Conservation (phyloP, 2,888 invertebrate genomes). For the Margaritifera margaritifera region DNA sequence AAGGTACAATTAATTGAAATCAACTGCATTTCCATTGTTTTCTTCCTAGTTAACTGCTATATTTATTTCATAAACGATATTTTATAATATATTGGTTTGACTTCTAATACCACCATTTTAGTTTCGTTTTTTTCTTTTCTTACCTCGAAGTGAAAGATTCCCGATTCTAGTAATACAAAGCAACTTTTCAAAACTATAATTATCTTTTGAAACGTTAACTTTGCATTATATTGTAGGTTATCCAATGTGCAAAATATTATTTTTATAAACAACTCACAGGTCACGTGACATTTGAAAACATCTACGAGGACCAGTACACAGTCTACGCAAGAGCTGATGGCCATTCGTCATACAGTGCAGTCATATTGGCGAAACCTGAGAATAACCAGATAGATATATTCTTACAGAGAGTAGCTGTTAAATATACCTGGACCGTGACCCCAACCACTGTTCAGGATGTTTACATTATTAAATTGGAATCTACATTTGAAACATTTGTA, state of each 20-base stretch:
- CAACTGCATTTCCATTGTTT: no score
- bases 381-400: slow-evolving; percentile 27
- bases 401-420: slow-evolving; percentile 41
- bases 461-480: slow-evolving; percentile 49
- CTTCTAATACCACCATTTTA: no score
- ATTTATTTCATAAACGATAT: no score
- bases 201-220: no score
- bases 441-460: slow-evolving; percentile 47
- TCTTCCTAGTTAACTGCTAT: no score
- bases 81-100: no score
- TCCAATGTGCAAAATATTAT: background rate
- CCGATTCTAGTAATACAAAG: no score
- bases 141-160: no score
- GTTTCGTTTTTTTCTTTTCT: no score
- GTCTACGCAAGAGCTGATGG: slow-evolving; percentile 29
- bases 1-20: no score
- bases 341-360: slow-evolving; percentile 28
- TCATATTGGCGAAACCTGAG: slow-evolving; percentile 24
- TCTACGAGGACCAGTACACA: slow-evolving; percentile 42
- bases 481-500: slow-evolving; percentile 50
- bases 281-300: slow-evolving; percentile 32
- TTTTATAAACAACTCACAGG: slow-evolving; percentile 13
- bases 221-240: no score
- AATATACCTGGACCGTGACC: slow-evolving; percentile 46
- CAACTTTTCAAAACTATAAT: no score